Conservation (phyloP, 2,113 vertebrate genomes). For the Sisor rabdophorus region DNA sequence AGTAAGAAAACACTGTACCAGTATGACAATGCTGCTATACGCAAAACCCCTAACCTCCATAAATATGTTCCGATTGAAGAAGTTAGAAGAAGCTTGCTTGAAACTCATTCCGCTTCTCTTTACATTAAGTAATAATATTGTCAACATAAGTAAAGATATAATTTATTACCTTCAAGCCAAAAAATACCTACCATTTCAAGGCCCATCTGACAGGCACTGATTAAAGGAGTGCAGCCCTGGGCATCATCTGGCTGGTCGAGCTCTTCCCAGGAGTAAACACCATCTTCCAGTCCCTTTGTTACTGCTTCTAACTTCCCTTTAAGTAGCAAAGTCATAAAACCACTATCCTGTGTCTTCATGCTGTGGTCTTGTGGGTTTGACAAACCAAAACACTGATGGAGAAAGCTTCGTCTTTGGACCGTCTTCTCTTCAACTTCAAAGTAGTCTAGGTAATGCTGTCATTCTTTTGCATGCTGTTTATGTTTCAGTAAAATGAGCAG, state of each 20-base stretch:
- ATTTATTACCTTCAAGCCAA: neutral
- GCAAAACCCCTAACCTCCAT: too few relatives aligned
- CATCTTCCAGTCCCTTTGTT: slow-evolving; percentile 24
- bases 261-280: slow-evolving; percentile 36
- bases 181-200: slow-evolving; percentile 47
- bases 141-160: neutral
- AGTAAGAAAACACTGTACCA: too few relatives aligned
- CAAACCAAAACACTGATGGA: neutral
- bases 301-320: slow-evolving; percentile 46
- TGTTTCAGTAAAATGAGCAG: neutral
- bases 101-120: neutral
- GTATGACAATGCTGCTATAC: too few relatives aligned
- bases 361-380: neutral
- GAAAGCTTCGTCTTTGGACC: neutral
- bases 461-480: neutral
- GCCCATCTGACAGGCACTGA: slow-evolving; percentile 53
- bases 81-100: too few relatives aligned
- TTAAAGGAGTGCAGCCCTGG: slow-evolving; percentile 49
- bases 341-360: slow-evolving; percentile 47
- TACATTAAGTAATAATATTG: neutral
- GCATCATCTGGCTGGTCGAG: slow-evolving; percentile 37
- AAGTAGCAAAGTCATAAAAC: slow-evolving; percentile 32
- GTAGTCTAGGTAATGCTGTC: neutral
- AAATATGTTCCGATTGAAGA: too few relatives aligned
- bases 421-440: neutral